Conservation (phyloP, 2,113 vertebrate genomes). For the Triplophysa siluroides region DNA sequence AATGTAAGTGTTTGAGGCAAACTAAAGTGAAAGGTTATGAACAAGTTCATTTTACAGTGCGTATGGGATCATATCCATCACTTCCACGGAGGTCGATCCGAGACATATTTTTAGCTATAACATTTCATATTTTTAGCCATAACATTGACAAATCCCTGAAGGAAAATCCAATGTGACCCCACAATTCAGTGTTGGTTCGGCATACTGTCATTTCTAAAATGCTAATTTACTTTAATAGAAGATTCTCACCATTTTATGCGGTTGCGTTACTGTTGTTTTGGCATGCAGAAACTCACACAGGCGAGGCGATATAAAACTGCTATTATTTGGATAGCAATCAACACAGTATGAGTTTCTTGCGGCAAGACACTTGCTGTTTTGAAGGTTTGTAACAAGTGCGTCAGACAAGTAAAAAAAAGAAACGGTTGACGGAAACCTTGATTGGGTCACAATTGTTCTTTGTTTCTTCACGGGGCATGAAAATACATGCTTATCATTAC, state of each 20-base stretch:
- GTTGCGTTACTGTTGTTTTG: neutral
- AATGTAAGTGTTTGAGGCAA: neutral
- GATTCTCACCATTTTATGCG: neutral
- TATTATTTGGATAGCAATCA: conserved; percentile 3
- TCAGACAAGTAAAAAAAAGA: neutral
- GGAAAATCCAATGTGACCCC: neutral
- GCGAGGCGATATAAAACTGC: neutral
- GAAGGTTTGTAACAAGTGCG: neutral
- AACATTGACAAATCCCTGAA: no score
- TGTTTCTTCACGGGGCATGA: neutral
- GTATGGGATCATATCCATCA: neutral
- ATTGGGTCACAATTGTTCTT: neutral
- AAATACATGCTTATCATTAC: conserved; percentile 11
- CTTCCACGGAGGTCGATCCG: neutral
- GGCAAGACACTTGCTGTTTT: neutral
- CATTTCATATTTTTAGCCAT: no score
- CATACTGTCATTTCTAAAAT: neutral
- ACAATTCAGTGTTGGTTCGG: no score
- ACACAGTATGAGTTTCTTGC: conserved; percentile 21
- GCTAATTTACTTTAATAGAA: neutral
- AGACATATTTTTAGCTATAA: conserved; percentile 2
- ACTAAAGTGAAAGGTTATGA: neutral
- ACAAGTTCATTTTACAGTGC: neutral
- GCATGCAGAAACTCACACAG: neutral
- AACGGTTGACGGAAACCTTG: neutral